These are phyloP conservation scores for Scylla paramamosain DNA, from an alignment of 1,140 invertebrate genomes.

Conservation along the genomic window DNA sequence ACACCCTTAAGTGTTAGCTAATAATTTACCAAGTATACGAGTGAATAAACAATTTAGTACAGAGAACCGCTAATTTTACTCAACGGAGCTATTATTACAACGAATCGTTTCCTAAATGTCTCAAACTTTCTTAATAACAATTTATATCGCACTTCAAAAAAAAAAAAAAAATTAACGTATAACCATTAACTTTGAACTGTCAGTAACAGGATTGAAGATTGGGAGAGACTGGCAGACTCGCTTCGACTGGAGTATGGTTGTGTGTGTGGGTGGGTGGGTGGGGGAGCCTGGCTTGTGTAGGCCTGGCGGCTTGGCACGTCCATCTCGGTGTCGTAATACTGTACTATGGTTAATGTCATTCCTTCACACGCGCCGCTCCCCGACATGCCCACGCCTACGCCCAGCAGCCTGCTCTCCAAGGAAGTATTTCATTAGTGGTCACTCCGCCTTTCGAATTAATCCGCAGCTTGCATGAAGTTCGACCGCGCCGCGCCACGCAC, in stretches of 20 bases:
- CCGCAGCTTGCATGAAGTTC: neutral
- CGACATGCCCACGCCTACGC: neutral
- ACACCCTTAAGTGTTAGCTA: too few species aligned
- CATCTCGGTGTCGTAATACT: neutral
- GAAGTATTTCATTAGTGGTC: constrained; percentile 23
- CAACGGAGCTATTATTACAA: too few species aligned
- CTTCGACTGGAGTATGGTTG: neutral
- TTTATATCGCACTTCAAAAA: too few species aligned
- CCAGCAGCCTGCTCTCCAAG: neutral
- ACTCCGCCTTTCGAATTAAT: constrained; percentile 7
- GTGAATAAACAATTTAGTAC: too few species aligned
- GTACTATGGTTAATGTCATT: neutral
- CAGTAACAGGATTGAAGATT: too few species aligned
- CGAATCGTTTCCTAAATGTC: too few species aligned
- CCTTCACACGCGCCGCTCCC: neutral
- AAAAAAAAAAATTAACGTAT: too few species aligned
- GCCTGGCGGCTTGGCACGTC: neutral
- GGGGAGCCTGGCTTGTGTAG: neutral
- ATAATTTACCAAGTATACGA: too few species aligned
- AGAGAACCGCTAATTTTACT: too few species aligned
- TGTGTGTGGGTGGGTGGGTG: constrained; percentile 19
- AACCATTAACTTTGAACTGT: too few species aligned
- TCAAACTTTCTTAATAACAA: too few species aligned
- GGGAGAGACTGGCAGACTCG: too few species aligned
- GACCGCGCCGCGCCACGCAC: neutral